Conservation (phyloP, 2,113 vertebrate genomes). For the Taxidea taxus region DNA sequence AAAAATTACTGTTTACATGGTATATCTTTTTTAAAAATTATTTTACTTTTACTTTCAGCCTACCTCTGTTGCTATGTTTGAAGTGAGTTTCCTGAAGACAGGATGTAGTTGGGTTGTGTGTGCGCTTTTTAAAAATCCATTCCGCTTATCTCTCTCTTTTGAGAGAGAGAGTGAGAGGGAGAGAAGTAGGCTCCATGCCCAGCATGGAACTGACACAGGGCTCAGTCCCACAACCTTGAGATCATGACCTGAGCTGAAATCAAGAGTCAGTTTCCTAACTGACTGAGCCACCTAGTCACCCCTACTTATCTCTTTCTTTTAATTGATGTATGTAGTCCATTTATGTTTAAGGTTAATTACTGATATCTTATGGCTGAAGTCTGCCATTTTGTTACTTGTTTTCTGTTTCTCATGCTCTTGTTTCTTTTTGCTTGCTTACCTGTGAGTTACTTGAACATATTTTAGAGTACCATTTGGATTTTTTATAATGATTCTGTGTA, state of each 20-base stretch:
- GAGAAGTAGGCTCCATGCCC: neutral
- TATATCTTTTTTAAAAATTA: neutral
- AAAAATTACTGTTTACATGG: neutral
- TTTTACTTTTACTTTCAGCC: neutral
- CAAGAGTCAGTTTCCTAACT: neutral
- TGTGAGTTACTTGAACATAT: conserved; percentile 18
- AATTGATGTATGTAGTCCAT: neutral
- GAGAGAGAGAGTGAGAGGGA: neutral
- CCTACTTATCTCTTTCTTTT: neutral
- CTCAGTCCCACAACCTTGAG: neutral
- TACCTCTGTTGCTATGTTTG: neutral
- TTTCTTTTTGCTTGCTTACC: neutral
- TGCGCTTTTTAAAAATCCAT: neutral
- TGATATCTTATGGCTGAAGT: neutral
- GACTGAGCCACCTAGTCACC: neutral
- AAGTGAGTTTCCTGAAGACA: neutral
- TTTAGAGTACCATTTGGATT: conserved; percentile 6
- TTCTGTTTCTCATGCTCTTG: conserved; percentile 21
- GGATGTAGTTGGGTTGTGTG: neutral
- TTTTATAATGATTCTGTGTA: conserved; percentile 6
- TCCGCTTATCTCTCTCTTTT: neutral
- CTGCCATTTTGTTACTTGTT: neutral
- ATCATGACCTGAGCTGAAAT: neutral
- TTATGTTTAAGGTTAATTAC: neutral
- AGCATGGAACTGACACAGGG: neutral